Base-by-base conservation (phyloP, 2,888 invertebrate species). In the Synanthedon tipuliformis region DNA sequence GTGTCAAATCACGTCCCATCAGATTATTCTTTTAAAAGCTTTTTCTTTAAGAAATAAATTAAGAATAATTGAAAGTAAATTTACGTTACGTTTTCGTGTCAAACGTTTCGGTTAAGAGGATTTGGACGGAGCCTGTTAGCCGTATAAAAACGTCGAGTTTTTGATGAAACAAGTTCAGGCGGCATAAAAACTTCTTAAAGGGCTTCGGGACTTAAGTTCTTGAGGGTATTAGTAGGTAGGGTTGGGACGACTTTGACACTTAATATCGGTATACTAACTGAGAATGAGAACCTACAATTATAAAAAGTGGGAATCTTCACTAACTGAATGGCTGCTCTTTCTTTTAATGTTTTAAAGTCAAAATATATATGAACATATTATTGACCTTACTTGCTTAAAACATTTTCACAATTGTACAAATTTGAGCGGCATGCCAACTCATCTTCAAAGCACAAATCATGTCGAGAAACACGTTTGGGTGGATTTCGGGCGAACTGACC, bases 151-250 rank as follows among this genome's bases (percentile, higher is more conserved):
- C 50, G 49, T 16, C 18, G 34, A 53, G 50, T 41, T 55, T 52
- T 55, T 52, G 51, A 50, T 51, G 53, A 55, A 53, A 52, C 50
- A 53, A 55, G 53, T 53, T 53, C 53, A 53, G 53, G 50, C 16
- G 50, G 40, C 53, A 53, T 53, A 55, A 53, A 53, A 55, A 53
- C 50, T 55, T 55, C 40, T 50, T 51, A 53, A 52, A 45, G 48
- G 23, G 23, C 49, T 41, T 53, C n/a, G 40, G 48, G 51, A 45
- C 53, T 49, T 55, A 53, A 55, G 52, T 55, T 53, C 52, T 52
- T 48, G 15, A n/a, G 50, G 53, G 55, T 51, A 55, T 53, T 50
- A 48, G 50, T 40, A 3, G 50, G 48, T 40, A 3, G 50, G 41
- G 54, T 13, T 41, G 53, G 13, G 41, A 50, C 52, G 45, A 50